These are phyloP conservation scores for Melanotaenia nigrans DNA, from an alignment of 2,797 vertebrate species.

Conservation along the genomic window DNA sequence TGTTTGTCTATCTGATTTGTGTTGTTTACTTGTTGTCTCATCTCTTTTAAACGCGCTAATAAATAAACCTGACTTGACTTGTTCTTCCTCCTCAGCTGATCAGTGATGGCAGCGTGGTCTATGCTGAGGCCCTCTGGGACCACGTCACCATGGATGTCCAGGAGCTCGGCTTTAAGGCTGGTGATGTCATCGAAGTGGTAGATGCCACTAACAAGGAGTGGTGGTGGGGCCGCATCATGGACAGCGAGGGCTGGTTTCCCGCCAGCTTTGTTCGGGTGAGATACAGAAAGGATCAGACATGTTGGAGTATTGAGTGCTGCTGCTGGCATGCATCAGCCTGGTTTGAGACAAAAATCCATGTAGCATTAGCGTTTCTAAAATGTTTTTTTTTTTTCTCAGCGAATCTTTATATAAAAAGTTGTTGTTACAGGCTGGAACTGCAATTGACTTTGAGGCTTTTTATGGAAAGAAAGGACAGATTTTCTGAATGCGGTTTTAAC, in stretches of 20 bases:
- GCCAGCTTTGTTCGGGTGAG: slow-evolving; percentile 96
- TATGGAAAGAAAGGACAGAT: too few species aligned
- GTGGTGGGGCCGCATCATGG: slow-evolving; percentile 97
- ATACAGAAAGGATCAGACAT: too few species aligned
- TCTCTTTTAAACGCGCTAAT: too few species aligned
- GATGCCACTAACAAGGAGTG: slow-evolving; percentile 97
- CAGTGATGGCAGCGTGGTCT: slow-evolving; percentile 96
- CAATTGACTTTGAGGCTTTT: too few species aligned
- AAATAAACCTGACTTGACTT: too few species aligned
- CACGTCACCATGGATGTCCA: slow-evolving; percentile 98
- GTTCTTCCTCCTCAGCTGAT: slow-evolving; percentile 85
- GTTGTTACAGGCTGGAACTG: background rate
- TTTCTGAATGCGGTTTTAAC: background rate
- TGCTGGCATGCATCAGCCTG: too few species aligned
- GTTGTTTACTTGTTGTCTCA: too few species aligned
- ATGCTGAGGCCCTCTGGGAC: slow-evolving; percentile 96
- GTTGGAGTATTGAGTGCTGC: too few species aligned
- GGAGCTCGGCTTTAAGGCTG: slow-evolving; percentile 96
- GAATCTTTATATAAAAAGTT: too few species aligned
- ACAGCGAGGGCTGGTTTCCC: slow-evolving; percentile 96
- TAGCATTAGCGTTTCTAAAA: background rate
- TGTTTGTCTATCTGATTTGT: too few species aligned
- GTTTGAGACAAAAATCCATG: too few species aligned
- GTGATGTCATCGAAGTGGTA: slow-evolving; percentile 95
- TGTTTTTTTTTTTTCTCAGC: background rate